A percentile compares a stretch with the other conserved stretches of the same genome.
Conservation (phyloP, 2,888 invertebrate species). For the Nowickia ferox region DNA sequence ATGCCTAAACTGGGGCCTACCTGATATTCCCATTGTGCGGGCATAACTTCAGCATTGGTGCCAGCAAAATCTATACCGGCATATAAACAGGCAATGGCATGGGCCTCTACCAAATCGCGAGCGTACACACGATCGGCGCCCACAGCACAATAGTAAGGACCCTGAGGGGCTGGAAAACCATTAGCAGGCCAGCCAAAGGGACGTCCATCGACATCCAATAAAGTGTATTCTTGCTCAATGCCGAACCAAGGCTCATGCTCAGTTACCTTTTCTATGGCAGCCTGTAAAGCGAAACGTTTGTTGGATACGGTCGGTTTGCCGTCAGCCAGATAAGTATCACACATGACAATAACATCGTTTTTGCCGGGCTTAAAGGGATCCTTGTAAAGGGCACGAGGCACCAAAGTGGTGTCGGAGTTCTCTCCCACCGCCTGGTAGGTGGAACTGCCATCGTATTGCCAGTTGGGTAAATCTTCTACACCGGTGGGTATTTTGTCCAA, state of each 20-base stretch:
- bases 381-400: constrained; percentile 90
- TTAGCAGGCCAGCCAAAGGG: constrained; percentile 90
- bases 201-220: constrained; percentile 85
- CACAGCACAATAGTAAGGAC: constrained; percentile 92
- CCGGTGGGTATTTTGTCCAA: constrained; percentile 86
- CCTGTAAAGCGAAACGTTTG: constrained; percentile 83
- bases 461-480: constrained; percentile 87
- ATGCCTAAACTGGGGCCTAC: constrained; percentile 87
- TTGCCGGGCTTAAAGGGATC: constrained; percentile 90
- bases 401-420: constrained; percentile 89
- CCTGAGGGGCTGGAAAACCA: constrained; percentile 87
- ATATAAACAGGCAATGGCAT: constrained; percentile 87
- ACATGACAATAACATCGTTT: constrained; percentile 88
- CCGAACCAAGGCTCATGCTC: constrained; percentile 89
- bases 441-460: constrained; percentile 90
- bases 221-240: constrained; percentile 87
- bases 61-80: constrained; percentile 91
- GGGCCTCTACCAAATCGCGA: constrained; percentile 91
- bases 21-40: constrained; percentile 89
- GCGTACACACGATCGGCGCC: constrained; percentile 90
- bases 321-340: constrained; percentile 89
- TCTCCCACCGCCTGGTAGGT: constrained; percentile 86
- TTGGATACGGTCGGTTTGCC: constrained; percentile 83
- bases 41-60: constrained; percentile 91
- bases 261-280: constrained; percentile 85